Conservation (phyloP, 2,888 invertebrate genomes). For the Lasioglossum lativentre region DNA sequence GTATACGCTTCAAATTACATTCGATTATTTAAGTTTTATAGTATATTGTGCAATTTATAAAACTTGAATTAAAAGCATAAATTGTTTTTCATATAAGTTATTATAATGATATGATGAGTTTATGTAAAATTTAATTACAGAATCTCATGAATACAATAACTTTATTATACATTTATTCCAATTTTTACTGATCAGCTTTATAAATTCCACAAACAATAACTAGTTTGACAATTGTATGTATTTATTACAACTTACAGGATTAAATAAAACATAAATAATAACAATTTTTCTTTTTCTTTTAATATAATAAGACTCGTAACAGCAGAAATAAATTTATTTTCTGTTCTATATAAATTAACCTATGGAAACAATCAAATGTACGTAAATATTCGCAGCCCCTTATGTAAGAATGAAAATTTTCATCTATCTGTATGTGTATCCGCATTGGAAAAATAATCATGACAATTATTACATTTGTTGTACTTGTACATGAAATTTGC, state of each 20-base stretch:
- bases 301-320: neutral
- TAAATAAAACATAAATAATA: neutral
- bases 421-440: neutral
- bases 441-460: constrained; percentile 2
- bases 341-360: neutral
- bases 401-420: neutral
- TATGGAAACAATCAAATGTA: neutral
- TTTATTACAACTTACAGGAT: neutral
- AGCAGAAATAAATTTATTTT: neutral
- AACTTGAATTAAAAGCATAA: neutral
- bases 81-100: neutral
- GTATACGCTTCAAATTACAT: neutral
- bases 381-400: neutral
- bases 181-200: neutral
- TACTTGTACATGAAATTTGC: constrained; percentile 96
- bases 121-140: constrained; percentile 2
- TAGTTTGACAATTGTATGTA: neutral
- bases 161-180: neutral
- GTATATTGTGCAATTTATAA: neutral
- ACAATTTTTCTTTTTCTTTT: neutral
- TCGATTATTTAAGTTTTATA: neutral
- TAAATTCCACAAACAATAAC: neutral
- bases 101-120: neutral
- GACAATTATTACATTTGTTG: constrained; percentile 85
- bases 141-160: neutral